A percentile compares a stretch with the other conserved stretches of the same genome.
Evolutionary conservation across 2,888 invertebrate species (phyloP).

Genomic region (Lepidocyrtinus sp.): DNA sequence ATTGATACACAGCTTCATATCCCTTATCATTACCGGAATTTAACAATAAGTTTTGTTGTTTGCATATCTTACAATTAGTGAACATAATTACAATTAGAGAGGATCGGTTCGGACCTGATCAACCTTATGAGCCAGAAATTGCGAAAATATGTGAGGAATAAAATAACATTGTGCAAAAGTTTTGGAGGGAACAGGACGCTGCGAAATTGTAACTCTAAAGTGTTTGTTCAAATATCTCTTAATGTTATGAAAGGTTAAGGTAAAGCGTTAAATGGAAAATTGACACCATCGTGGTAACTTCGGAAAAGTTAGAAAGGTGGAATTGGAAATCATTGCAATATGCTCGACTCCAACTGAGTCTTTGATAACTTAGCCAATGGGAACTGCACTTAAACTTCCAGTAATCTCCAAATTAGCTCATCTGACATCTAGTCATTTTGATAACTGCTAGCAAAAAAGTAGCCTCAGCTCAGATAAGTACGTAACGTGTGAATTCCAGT

Average conservation of each 20-base stretch:
- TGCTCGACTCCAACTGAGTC: background rate
- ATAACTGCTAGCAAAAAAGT: too few species aligned
- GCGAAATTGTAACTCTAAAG: background rate
- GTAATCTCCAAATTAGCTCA: background rate
- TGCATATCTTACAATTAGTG: too few species aligned
- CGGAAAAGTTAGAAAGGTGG: background rate
- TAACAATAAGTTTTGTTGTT: too few species aligned
- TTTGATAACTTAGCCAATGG: background rate
- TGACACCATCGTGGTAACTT: background rate
- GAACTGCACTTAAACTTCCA: background rate
- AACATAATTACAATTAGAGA: too few species aligned
- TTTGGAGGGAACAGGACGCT: background rate
- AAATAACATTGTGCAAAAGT: background rate
- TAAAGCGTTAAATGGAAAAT: background rate
- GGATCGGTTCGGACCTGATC: too few species aligned
- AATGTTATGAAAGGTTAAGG: background rate
- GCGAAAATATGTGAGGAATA: background rate
- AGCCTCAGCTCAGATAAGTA: background rate
- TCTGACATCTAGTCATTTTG: background rate
- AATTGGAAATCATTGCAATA: background rate
- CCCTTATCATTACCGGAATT: too few species aligned
- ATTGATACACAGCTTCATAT: too few species aligned
- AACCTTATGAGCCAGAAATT: too few species aligned
- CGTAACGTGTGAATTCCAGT: background rate
- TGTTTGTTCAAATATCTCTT: background rate